Conservation (phyloP, 1,140 invertebrate genomes). For the Cydia fagiglandana region DNA sequence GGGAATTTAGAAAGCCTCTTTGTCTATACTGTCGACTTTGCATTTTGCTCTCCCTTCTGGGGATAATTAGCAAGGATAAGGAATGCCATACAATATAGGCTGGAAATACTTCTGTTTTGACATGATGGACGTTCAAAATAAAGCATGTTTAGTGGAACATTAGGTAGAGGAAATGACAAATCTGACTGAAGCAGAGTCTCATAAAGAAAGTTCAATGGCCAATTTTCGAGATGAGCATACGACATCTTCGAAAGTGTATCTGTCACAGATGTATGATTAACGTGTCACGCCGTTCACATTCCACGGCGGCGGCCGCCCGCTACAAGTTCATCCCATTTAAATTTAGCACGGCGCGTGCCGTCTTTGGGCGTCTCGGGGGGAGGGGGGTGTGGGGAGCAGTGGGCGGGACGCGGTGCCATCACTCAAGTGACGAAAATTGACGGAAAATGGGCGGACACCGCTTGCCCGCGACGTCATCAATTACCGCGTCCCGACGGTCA, state of each 20-base stretch:
- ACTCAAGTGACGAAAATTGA: conserved; percentile 79
- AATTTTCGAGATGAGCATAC: conserved; percentile 43
- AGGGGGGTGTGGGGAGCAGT: conserved; percentile 40
- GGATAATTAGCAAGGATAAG: conserved; percentile 32
- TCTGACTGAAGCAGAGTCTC: conserved; percentile 39
- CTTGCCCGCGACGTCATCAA: conserved; percentile 76
- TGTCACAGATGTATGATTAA: conserved; percentile 78
- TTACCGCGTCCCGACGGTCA: conserved; percentile 73
- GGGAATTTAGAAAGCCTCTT: conserved; percentile 63
- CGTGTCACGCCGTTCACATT: conserved; percentile 65
- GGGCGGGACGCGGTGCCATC: conserved; percentile 73
- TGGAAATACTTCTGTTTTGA: neutral
- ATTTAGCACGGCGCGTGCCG: conserved; percentile 77
- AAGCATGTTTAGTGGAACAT: conserved; percentile 36
- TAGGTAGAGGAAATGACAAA: conserved; percentile 25
- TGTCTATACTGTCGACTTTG: conserved; percentile 59
- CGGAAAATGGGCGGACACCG: conserved; percentile 78
- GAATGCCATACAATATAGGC: neutral
- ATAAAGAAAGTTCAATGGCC: conserved; percentile 43
- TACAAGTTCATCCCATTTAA: conserved; percentile 78
- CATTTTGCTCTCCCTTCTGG: conserved; percentile 51
- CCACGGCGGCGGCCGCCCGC: conserved; percentile 61
- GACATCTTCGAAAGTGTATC: conserved; percentile 61
- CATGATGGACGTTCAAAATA: neutral
- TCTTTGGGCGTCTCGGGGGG: conserved; percentile 47